These are phyloP conservation scores for Diaprepes abbreviatus DNA, from an alignment of 2,888 invertebrate species.

Conservation along the genomic window DNA sequence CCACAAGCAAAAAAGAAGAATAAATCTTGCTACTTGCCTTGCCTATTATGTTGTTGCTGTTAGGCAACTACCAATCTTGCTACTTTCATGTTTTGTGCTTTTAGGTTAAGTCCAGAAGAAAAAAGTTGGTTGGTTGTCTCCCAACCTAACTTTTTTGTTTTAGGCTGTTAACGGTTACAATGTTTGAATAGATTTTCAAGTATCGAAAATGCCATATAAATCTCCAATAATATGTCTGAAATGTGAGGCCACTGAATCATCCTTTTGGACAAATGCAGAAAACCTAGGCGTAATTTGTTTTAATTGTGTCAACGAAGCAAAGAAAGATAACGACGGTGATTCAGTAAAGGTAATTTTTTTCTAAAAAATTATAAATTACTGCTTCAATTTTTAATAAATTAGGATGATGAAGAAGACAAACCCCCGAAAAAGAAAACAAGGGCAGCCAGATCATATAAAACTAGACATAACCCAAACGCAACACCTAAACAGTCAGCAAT, in stretches of 20 bases:
- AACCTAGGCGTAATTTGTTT: conserved; percentile 82
- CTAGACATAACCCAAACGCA: conserved; percentile 66
- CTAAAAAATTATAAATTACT: too few species aligned
- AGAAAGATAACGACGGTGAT: conserved; percentile 60
- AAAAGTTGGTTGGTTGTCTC: too few species aligned
- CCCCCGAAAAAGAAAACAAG: conserved; percentile 75
- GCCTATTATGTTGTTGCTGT: too few species aligned
- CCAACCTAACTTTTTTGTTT: too few species aligned
- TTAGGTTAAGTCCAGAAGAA: too few species aligned
- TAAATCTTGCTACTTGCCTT: too few species aligned
- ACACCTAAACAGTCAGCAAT: conserved; percentile 63
- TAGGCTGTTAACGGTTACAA: too few species aligned
- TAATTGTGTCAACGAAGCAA: conserved; percentile 76
- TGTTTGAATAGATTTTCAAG: too few species aligned
- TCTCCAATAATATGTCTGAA: conserved; percentile 78
- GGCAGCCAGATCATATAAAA: conserved; percentile 69
- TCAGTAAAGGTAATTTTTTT: conserved; percentile 14
- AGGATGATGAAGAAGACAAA: conserved; percentile 68
- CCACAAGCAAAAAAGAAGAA: too few species aligned
- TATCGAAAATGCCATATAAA: conserved; percentile 68
- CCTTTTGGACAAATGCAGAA: conserved; percentile 83
- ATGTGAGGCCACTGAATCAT: conserved; percentile 78
- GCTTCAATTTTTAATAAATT: too few species aligned
- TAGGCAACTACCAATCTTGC: too few species aligned
- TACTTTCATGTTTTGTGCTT: too few species aligned